phyloP scores from a whole-genome alignment of 2,888 invertebrate species.

The Boloria euphrosyne region DNA sequence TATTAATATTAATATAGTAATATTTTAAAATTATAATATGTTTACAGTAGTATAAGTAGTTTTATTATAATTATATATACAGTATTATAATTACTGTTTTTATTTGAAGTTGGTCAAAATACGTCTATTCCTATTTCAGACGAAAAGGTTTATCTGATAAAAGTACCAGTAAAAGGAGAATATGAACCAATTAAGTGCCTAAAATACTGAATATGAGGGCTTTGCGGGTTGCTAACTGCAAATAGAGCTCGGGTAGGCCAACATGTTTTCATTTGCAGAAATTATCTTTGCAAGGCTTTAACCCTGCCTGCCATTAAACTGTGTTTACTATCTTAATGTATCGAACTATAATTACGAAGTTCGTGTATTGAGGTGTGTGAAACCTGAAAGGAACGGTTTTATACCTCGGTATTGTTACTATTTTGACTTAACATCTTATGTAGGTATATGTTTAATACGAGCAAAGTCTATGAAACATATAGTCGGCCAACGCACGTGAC shows the following conservation, averaged over 20 bases:
- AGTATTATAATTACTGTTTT: too few species aligned
- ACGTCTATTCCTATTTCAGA: background rate
- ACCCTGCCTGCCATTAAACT: background rate
- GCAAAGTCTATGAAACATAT: too few species aligned
- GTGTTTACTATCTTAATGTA: background rate
- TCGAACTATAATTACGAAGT: background rate
- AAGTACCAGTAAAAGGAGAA: slow-evolving; percentile 4
- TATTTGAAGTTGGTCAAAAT: too few species aligned
- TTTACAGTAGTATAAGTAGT: too few species aligned
- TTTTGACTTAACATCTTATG: background rate
- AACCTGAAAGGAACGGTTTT: background rate
- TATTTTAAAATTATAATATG: too few species aligned
- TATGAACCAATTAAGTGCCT: slow-evolving; percentile 14
- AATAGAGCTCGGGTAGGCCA: background rate
- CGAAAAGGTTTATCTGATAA: background rate
- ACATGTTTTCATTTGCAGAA: slow-evolving; percentile 12
- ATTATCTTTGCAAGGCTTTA: slow-evolving; percentile 6
- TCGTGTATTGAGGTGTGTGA: background rate
- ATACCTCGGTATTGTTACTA: background rate
- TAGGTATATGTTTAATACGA: too few species aligned
- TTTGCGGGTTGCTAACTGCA: slow-evolving; percentile 1
- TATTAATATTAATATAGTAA: too few species aligned
- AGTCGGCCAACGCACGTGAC: too few species aligned
- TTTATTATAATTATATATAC: too few species aligned
- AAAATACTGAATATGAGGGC: slow-evolving; percentile 17